Base-by-base conservation (phyloP, 2,888 invertebrate species). In the Caenorhabditis sp. region DNA sequence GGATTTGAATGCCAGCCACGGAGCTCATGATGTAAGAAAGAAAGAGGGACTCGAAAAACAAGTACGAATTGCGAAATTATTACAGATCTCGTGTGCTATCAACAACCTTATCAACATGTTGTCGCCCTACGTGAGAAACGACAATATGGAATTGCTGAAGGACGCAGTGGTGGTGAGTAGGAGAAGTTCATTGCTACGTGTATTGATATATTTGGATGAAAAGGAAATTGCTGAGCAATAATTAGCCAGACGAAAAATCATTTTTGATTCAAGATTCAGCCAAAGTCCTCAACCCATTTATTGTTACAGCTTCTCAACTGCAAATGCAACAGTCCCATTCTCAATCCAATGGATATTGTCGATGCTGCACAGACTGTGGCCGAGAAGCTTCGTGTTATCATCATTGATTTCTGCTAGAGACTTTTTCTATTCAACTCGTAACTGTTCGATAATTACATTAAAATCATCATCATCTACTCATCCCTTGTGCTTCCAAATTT, bases 61-160 rank as follows among this genome's bases (percentile, higher is more conserved):
- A 68, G 69, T 61, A 61, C 58, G 41, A 64, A 75, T 26, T 10
- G 44, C 14, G 28, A 35, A 7, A 35, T 28, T 49, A 38, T 74
- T 76, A 47, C 76, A 82, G 82, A 76, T 82, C 16, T 61, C 82
- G 44, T 75, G 68, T 70, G 63, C 74, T 75, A 82, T 79, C 47
- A 69, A 69, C 61, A 51, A 28, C 10, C 73, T 82, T 61, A 79
- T 82, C 61, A 26, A 35, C n/a, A 74, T 82, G 16, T n/a, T 82
- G 49, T 54, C 63, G 61, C 68, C 66, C 24, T 75, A 54, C 51
- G 68, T 82, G 16, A 61, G 68, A 54, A 61, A 51, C n/a, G 74
- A 82, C 14, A 73, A 63, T 69, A 72, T 82, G 49, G 68, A 77
- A 22, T 22, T 26, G 22, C 38, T 82, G 69, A 69, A 56, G 28